phyloP scores from a whole-genome alignment of 2,888 invertebrate species.

The Nephrotoma guestfalica region DNA sequence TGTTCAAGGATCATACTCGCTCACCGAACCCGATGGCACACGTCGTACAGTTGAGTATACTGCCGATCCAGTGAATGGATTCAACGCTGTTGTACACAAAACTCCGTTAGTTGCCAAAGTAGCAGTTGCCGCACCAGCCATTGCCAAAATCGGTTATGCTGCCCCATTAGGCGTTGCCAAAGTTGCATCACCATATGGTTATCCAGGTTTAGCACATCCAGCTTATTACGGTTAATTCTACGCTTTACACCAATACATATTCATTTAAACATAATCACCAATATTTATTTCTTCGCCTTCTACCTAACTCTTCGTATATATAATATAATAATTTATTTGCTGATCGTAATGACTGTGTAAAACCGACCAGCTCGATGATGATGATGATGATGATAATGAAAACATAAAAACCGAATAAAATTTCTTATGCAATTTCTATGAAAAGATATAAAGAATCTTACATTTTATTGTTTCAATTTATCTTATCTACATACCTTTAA shows the following conservation, averaged over 20 bases:
- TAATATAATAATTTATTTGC: background rate
- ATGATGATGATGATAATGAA: background rate
- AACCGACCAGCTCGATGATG: background rate
- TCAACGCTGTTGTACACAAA: constrained; percentile 41
- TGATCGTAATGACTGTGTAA: background rate
- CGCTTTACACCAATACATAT: background rate
- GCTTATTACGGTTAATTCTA: background rate
- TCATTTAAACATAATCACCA: background rate
- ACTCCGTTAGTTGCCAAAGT: constrained; percentile 32
- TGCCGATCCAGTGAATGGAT: constrained; percentile 41
- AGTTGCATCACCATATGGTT: background rate
- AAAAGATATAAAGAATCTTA: background rate
- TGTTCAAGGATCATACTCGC: constrained; percentile 39
- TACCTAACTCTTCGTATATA: background rate
- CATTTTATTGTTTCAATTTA: background rate
- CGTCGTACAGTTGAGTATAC: constrained; percentile 40
- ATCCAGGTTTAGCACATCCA: constrained; percentile 6
- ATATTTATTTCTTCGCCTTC: background rate
- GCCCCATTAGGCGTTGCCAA: constrained; percentile 19
- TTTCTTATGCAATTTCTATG: background rate
- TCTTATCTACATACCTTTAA: background rate
- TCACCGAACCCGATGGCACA: constrained; percentile 41
- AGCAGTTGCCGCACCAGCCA: constrained; percentile 10
- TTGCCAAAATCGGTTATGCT: constrained; percentile 11
- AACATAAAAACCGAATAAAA: background rate